Evolutionary conservation across 2,797 vertebrate species (phyloP), one percentile per base, ranked within the genome.

Genomic region (Enteromius treurensis): DNA sequence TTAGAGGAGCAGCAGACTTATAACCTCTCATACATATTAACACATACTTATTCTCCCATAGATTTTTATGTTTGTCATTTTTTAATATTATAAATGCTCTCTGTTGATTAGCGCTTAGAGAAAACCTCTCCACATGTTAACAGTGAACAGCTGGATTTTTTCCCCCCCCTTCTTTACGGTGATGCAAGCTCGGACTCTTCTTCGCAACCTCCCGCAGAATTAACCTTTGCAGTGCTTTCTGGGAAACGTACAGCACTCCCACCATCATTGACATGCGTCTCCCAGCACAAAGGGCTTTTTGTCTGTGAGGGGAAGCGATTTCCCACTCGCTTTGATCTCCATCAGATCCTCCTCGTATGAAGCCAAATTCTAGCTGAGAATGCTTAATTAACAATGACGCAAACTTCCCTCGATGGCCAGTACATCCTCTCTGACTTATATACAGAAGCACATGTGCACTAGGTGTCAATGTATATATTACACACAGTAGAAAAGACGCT

Each of bases 221-320:
- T 90, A 91, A 91, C 88, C 64, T 69, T 90, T 85, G 74, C 88
- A 87, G 37, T 86, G 64, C 86, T 49, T 85, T 83, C 53, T 79
- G n/a, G 84, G 60, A 67, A 23, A 40, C 70, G 64, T 80, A 79
- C 55, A 73, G 5, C 49, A 65, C 64, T 45, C 79, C 78, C 83
- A 77, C 67, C 55, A 23, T 65, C 62, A 77, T 76, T 64, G 62
- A 53, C 77, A 62, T 74, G 69, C 58, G 10, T 78, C 78, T 77
- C 23, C 47, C 47, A 53, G 21, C 71, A 93, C 87, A 93, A 90
- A 92, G 86, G 84, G 32, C 82, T 84, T 88, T 90, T 92, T 93
- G 90, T 94, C 82, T 58, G 21, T 37, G 47, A 70, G 13, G 55
- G 80, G 87, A 85, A 87, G 83, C 81, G 51, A 87, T 86, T 81